These are phyloP conservation scores for Chironomus striatipennis DNA, from an alignment of 1,140 invertebrate species.

Conservation along the genomic window DNA sequence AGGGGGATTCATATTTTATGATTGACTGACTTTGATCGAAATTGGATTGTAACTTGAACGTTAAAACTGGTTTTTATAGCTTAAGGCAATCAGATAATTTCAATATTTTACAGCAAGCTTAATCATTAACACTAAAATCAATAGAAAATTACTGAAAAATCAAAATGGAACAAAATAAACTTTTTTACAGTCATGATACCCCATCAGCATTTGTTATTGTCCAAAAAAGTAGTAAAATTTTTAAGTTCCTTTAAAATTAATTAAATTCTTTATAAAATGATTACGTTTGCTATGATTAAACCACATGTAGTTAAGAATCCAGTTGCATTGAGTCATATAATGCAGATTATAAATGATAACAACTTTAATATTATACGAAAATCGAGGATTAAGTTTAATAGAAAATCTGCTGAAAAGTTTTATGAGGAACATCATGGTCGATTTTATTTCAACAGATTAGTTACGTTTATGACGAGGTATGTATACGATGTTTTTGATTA, in stretches of 20 bases:
- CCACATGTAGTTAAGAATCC: conserved; percentile 64
- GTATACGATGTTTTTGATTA: too few relatives aligned
- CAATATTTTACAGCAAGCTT: too few relatives aligned
- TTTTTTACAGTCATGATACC: neutral
- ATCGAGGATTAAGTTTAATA: conserved; percentile 52
- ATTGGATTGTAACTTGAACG: too few relatives aligned
- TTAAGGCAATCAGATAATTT: too few relatives aligned
- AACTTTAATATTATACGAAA: conserved; percentile 68
- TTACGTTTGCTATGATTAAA: conserved; percentile 66
- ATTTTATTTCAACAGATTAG: conserved; percentile 80
- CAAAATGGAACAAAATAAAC: too few relatives aligned
- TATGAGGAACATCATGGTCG: conserved; percentile 75
- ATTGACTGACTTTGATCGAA: too few relatives aligned
- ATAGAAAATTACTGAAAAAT: too few relatives aligned
- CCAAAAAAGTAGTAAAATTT: too few relatives aligned
- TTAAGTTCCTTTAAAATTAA: neutral
- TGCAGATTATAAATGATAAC: conserved; percentile 56
- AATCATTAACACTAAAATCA: too few relatives aligned
- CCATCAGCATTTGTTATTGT: neutral
- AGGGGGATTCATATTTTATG: too few relatives aligned
- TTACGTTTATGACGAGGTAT: conserved; percentile 78
- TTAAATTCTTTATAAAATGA: conserved; percentile 25
- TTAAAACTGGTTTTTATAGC: too few relatives aligned
- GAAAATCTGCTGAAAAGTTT: conserved; percentile 61
- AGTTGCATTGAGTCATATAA: conserved; percentile 54